A percentile compares a stretch with the other conserved stretches of the same genome.
Conservation (phyloP, 2,113 vertebrate species). For the Charadrius vociferus region DNA sequence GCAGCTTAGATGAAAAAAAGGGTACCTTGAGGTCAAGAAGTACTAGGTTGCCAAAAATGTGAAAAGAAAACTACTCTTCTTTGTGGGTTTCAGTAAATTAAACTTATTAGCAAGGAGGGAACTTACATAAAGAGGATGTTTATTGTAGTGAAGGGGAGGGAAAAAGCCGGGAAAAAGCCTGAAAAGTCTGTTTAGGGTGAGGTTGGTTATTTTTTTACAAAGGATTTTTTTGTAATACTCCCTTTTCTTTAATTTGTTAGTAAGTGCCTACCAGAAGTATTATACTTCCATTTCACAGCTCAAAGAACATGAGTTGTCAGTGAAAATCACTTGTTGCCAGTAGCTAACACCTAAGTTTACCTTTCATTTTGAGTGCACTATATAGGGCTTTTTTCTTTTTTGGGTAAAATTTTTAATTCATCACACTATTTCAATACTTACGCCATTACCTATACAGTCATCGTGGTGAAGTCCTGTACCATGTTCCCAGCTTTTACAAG, state of each 20-base stretch:
- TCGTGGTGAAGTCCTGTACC: neutral
- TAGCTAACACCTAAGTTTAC: neutral
- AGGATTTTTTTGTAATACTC: neutral
- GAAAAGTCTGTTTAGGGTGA: neutral
- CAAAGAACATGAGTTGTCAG: neutral
- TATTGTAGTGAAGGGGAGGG: neutral
- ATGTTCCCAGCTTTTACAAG: neutral
- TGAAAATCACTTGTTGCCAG: neutral
- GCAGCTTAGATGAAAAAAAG: conserved; percentile 40
- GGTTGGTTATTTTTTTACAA: neutral
- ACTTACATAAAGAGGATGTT: neutral
- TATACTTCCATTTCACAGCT: neutral
- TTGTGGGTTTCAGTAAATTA: neutral
- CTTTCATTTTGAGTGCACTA: neutral
- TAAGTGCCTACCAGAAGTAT: neutral
- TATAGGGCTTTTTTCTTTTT: neutral
- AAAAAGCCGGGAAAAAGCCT: neutral
- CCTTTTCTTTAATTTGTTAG: neutral
- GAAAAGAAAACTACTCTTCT: neutral
- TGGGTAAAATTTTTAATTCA: neutral
- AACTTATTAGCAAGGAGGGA: neutral
- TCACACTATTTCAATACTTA: neutral
- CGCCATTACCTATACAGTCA: neutral
- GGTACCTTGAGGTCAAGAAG: neutral
- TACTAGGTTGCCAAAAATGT: neutral